Conservation (phyloP, 2,797 vertebrate genomes). For the Gymnoscopelus braueri region DNA sequence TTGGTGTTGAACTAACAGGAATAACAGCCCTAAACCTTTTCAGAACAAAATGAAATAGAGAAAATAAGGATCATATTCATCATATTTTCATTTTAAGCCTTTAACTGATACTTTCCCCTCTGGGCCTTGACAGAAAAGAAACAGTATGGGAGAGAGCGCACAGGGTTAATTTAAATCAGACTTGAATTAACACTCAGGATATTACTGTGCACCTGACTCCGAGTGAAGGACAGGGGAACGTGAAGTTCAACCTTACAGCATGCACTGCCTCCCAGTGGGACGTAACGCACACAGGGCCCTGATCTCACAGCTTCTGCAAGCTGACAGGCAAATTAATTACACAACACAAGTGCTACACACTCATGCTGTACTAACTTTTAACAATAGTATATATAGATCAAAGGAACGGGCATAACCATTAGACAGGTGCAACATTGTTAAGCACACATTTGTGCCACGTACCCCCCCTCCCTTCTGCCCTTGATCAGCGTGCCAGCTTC, state of each 20-base stretch:
- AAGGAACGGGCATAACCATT: constrained; percentile 44
- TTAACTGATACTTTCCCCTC: no score
- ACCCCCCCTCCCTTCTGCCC: neutral
- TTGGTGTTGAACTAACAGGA: no score
- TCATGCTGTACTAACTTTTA: constrained; percentile 30
- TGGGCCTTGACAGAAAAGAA: no score
- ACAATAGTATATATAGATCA: constrained; percentile 46
- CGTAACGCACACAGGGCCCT: neutral
- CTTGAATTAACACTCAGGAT: no score
- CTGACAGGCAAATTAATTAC: constrained; percentile 51
- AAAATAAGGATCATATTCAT: no score
- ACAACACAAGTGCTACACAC: constrained; percentile 6
- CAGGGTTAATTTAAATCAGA: no score
- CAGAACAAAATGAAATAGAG: no score
- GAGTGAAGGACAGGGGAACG: no score
- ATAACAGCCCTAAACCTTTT: no score
- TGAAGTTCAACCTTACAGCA: constrained; percentile 19
- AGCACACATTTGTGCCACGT: constrained; percentile 28
- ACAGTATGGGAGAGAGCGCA: no score
- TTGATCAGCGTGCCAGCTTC: neutral
- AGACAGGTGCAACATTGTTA: constrained; percentile 65
- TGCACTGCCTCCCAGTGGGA: constrained; percentile 44
- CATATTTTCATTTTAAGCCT: no score
- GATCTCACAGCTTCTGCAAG: constrained; percentile 25
- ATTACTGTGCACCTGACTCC: no score